Percentiles rank a stretch among this genome's conserved stretches.
These are phyloP conservation scores for human (Homo sapiens) DNA, from an alignment of 2,113 vertebrate species.

Conservation along the genomic window DNA sequence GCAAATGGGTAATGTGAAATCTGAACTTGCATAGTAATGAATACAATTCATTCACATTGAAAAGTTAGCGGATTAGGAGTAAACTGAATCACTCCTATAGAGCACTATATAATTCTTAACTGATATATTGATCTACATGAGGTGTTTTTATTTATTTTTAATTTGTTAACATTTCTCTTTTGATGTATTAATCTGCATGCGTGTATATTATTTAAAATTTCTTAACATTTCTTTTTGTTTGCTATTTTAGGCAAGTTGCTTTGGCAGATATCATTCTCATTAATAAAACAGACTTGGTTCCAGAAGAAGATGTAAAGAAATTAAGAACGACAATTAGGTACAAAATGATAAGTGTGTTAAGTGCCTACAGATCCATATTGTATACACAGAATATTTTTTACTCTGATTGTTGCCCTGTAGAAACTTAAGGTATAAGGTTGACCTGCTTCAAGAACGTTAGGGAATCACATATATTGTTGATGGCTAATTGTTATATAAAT, in stretches of 20 bases:
- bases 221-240: slow-evolving; percentile 25
- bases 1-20: slow-evolving; percentile 9
- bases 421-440: neutral
- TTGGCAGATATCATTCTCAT: slow-evolving; percentile 94
- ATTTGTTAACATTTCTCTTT: slow-evolving; percentile 48
- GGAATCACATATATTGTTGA: slow-evolving; percentile 6
- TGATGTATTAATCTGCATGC: neutral
- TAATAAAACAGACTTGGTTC: slow-evolving; percentile 96
- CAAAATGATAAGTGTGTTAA: slow-evolving; percentile 39
- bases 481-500: slow-evolving; percentile 1
- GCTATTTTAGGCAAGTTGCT: slow-evolving; percentile 90
- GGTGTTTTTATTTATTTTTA: slow-evolving; percentile 32
- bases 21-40: slow-evolving; percentile 29
- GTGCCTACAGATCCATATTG: neutral
- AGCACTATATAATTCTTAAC: slow-evolving; percentile 1
- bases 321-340: slow-evolving; percentile 90
- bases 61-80: slow-evolving; percentile 1
- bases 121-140: slow-evolving; percentile 19
- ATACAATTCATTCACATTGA: neutral
- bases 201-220: too few species aligned
- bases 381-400: neutral
- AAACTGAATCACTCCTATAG: neutral
- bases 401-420: neutral
- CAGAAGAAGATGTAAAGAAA: slow-evolving; percentile 86
- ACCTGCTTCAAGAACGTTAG: neutral